These are phyloP conservation scores for Pygoscelis antarcticus DNA, from an alignment of 2,113 vertebrate genomes.

Conservation along the genomic window DNA sequence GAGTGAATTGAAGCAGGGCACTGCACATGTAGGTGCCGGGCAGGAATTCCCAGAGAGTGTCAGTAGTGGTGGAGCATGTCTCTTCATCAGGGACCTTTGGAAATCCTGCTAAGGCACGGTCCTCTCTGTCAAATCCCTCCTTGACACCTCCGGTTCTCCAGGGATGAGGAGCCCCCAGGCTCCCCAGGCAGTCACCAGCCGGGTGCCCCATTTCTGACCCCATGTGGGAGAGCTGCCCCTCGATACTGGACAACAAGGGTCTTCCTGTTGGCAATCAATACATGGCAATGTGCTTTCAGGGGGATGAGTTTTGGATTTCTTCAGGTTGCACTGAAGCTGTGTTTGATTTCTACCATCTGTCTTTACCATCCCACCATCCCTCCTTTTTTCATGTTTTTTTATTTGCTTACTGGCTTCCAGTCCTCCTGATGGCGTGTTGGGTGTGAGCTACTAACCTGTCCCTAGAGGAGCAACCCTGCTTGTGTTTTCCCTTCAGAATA, in stretches of 20 bases:
- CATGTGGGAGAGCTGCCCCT: fast-evolving
- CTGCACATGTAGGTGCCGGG: fast-evolving
- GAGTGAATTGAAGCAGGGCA: neutral
- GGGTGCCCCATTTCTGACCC: neutral
- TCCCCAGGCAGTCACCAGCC: neutral
- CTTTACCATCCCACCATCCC: neutral
- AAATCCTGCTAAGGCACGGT: neutral
- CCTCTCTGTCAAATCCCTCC: neutral
- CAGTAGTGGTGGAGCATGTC: neutral
- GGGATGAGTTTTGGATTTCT: neutral
- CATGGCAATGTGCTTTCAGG: neutral
- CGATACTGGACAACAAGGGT: neutral
- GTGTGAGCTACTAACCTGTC: neutral
- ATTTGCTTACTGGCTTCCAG: neutral
- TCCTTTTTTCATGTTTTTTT: neutral
- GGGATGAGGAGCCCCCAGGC: neutral
- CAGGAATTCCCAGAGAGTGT: neutral
- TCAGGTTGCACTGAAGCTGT: neutral
- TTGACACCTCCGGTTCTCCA: fast-evolving
- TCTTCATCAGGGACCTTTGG: neutral
- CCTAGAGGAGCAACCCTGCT: neutral
- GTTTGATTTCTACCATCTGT: neutral
- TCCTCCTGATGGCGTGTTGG: neutral
- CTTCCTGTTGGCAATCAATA: neutral
- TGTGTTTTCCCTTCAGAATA: neutral